These are phyloP conservation scores for Phrynocephalus forsythii DNA, from an alignment of 2,797 vertebrate genomes.

Conservation along the genomic window DNA sequence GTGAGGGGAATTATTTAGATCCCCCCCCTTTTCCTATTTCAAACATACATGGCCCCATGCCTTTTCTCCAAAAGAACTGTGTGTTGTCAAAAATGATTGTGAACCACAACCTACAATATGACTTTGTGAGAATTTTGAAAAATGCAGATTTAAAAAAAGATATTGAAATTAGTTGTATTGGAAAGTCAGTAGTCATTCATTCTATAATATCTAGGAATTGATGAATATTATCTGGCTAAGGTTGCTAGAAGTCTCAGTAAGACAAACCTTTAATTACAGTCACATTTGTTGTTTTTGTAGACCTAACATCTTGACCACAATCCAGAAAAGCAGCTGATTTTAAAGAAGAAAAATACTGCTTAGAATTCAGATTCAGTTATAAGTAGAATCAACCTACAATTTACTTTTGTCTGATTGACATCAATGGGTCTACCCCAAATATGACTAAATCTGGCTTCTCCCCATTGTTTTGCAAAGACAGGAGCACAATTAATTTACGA, in stretches of 20 bases:
- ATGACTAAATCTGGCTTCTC: neutral
- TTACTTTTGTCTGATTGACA: neutral
- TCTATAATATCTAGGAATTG: neutral
- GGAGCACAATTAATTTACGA: conserved; percentile 47
- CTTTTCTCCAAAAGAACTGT: neutral
- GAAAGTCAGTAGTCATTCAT: neutral
- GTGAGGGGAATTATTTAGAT: neutral
- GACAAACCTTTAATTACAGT: neutral
- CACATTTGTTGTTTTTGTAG: neutral
- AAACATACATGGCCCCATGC: neutral
- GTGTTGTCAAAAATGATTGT: neutral
- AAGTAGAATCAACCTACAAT: neutral
- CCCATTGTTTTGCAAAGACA: conserved; percentile 53
- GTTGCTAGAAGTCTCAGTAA: conserved; percentile 3
- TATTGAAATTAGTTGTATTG: neutral
- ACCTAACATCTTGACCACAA: neutral
- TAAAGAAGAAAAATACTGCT: neutral
- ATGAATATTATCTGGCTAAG: neutral
- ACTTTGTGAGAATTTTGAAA: neutral
- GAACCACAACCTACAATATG: neutral
- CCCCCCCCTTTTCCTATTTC: neutral
- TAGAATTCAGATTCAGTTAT: neutral
- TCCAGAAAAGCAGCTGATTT: neutral
- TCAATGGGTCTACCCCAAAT: no score
- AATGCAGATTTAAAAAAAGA: neutral